A percentile compares a stretch with the other conserved stretches of the same genome.
These are phyloP conservation scores for Emydoidea blandingii DNA, from an alignment of 2,797 vertebrate genomes.

Conservation along the genomic window DNA sequence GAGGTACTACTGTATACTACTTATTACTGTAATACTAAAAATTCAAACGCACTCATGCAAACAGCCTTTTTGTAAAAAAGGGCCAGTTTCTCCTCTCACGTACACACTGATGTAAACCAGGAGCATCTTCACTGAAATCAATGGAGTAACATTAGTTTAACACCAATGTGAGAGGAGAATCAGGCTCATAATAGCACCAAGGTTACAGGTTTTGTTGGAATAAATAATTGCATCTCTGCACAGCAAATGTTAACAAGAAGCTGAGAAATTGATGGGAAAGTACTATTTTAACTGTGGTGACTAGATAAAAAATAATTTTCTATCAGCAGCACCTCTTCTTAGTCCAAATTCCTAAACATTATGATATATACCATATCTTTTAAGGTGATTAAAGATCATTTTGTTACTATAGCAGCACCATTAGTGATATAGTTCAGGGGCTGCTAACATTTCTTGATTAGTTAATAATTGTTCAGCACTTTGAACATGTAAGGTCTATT, in stretches of 20 bases:
- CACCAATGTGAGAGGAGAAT: constrained; percentile 5
- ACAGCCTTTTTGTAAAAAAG: neutral
- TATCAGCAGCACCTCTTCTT: constrained; percentile 10
- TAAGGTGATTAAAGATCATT: constrained; percentile 9
- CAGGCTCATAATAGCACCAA: neutral
- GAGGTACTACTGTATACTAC: neutral
- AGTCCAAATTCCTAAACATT: neutral
- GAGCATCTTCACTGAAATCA: neutral
- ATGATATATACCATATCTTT: neutral
- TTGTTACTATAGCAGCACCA: neutral
- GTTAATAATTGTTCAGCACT: constrained; percentile 22
- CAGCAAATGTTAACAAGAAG: constrained; percentile 6
- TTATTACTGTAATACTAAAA: constrained; percentile 2
- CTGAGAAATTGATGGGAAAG: constrained; percentile 2
- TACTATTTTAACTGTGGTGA: neutral
- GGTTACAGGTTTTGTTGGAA: constrained; percentile 2
- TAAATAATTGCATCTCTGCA: constrained; percentile 22
- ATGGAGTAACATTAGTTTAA: neutral
- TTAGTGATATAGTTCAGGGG: neutral
- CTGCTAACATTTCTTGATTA: constrained; percentile 11
- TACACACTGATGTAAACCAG: neutral
- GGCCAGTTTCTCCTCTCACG: neutral
- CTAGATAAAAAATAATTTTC: neutral
- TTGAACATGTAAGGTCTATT: constrained; percentile 15
- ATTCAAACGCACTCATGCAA: neutral